Evolutionary conservation across 1,140 invertebrate species (phyloP).

Genomic region (Pogonus chalceus): DNA sequence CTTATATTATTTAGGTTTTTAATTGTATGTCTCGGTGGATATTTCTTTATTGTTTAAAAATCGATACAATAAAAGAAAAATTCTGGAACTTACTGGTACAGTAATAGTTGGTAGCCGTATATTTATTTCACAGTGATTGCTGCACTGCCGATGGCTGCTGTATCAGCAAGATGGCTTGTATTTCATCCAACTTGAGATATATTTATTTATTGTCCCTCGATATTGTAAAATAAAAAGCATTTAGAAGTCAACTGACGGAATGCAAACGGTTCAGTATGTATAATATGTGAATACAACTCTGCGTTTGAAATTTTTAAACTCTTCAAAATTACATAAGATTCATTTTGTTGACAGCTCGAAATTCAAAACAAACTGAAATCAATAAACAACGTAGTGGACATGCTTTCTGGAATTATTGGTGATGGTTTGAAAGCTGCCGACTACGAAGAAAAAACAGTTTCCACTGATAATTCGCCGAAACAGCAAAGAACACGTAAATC

Average conservation of each 20-base stretch:
- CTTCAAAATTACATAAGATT: neutral
- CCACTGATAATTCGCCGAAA: conserved; percentile 16
- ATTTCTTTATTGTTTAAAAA: conserved; percentile 9
- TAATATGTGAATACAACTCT: neutral
- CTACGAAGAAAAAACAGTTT: conserved; percentile 19
- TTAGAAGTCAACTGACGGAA: neutral
- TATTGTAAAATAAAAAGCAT: neutral
- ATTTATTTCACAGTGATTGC: neutral
- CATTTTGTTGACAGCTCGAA: conserved; percentile 51
- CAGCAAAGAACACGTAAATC: conserved; percentile 10
- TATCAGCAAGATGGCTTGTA: conserved; percentile 3
- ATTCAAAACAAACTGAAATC: conserved; percentile 74
- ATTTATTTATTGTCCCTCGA: conserved; percentile 7
- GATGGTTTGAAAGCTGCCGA: conserved; percentile 33
- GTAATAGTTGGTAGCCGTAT: neutral
- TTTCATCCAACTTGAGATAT: conserved; percentile 14
- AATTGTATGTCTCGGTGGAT: conserved; percentile 1
- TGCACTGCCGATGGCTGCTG: neutral
- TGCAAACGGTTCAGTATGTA: conserved; percentile 10
- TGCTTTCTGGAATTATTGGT: conserved; percentile 68
- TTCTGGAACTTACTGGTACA: conserved; percentile 5
- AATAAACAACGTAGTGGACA: conserved; percentile 73
- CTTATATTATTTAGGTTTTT: neutral
- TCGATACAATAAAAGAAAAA: neutral
- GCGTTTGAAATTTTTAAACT: neutral